Conservation (phyloP, 2,113 vertebrate genomes). For the Tympanuchus pallidicinctus region DNA sequence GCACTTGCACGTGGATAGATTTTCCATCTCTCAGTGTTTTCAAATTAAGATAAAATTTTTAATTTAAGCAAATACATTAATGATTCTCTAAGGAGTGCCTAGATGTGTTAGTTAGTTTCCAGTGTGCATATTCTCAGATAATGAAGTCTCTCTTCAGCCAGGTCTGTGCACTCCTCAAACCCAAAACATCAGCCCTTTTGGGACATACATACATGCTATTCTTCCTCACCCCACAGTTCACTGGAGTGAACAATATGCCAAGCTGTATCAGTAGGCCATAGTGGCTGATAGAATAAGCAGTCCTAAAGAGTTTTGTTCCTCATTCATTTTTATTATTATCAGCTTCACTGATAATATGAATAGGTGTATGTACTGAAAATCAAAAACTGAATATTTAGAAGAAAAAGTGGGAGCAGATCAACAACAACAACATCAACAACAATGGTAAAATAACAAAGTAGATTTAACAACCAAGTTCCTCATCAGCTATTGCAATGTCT, state of each 20-base stretch:
- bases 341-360: background rate
- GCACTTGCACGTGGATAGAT: background rate
- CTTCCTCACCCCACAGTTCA: background rate
- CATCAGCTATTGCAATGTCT: background rate
- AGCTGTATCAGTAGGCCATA: background rate
- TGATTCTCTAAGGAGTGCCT: background rate
- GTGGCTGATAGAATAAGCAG: background rate
- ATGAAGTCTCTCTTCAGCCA: background rate
- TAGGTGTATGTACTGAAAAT: background rate
- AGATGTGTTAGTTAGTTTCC: background rate
- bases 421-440: too few species aligned
- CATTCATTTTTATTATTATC: background rate
- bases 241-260: background rate
- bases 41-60: background rate
- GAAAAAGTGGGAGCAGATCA: background rate
- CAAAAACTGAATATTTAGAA: background rate
- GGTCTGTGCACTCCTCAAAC: background rate
- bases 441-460: background rate
- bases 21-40: background rate
- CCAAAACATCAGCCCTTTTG: background rate
- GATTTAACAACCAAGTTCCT: background rate
- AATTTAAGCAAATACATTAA: background rate
- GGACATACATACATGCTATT: background rate
- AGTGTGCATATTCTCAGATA: background rate
- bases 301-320: background rate